Conservation (phyloP, 2,888 invertebrate genomes). For the Anthoptus insignis region DNA sequence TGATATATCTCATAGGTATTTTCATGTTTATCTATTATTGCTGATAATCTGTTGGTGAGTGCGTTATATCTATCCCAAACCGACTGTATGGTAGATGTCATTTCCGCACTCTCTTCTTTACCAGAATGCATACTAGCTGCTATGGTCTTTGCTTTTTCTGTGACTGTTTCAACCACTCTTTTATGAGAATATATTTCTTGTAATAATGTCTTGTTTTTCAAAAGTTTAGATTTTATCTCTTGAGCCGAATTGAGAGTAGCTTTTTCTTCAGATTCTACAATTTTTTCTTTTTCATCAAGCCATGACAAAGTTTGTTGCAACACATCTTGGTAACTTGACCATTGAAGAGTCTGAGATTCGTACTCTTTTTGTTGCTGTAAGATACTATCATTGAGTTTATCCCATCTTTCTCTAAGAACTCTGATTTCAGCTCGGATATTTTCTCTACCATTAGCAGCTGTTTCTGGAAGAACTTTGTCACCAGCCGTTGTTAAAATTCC, state of each 20-base stretch:
- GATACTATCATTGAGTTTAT: conserved; percentile 94
- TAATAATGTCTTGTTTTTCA: conserved; percentile 94
- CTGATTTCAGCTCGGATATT: conserved; percentile 95
- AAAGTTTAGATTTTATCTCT: conserved; percentile 94
- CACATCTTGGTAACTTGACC: conserved; percentile 95
- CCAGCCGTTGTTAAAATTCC: conserved; percentile 92
- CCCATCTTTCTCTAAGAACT: conserved; percentile 95
- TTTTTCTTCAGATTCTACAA: conserved; percentile 90
- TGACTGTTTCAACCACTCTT: conserved; percentile 95
- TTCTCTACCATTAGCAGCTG: conserved; percentile 97
- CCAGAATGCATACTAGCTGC: conserved; percentile 86
- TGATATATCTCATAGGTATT: conserved; percentile 93
- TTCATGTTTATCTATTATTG: conserved; percentile 91
- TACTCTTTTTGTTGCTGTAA: conserved; percentile 94
- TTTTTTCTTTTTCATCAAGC: conserved; percentile 95
- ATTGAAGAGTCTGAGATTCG: conserved; percentile 94
- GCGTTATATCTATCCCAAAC: conserved; percentile 93
- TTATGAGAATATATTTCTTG: conserved; percentile 97
- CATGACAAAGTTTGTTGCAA: conserved; percentile 94
- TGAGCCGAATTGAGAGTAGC: conserved; percentile 92
- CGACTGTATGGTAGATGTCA: conserved; percentile 90
- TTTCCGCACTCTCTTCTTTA: conserved; percentile 87
- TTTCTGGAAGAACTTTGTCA: conserved; percentile 97
- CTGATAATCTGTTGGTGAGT: conserved; percentile 89
- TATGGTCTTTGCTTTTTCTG: conserved; percentile 94